Evolutionary conservation across 2,797 vertebrate species (phyloP), one percentile per base, ranked within the genome.

Genomic region (Peromyscus aztecus): DNA sequence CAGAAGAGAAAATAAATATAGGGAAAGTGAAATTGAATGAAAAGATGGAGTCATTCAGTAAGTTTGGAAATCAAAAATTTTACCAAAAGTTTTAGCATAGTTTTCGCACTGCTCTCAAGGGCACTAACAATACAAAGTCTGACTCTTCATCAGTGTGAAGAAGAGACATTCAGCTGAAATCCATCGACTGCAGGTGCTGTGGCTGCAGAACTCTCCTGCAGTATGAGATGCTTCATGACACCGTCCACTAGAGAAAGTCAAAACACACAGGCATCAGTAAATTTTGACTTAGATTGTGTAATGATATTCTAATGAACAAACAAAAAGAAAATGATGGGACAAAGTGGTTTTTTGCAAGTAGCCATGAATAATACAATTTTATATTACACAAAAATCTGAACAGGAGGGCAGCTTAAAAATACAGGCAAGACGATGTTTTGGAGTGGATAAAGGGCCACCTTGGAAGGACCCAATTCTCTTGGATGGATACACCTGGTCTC

Each of bases 191-290:
- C 90, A 98, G 98, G 43, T 96, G 97, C 93, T 34, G 94, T 92
- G 95, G 69, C 93, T 96, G 98, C 97, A 98, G 96, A 92, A 97
- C 95, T 97, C 31, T 73, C 95, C 93, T 96, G 94, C 97, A 94
- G 80, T 88, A 7, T 59, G 24, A 31, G 29, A 4, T 0, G 0
- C 37, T 57, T 98, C 98, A 99, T 91, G 98, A 98, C 97, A 99
- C 98, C 80, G 98, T 99, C 99, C 99, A 99, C 99, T 99, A 24
- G 59, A 93, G 97, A 90, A 98, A 83, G 97, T 91, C 88, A 83
- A 98, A 95, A 95, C 2, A 89, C 0, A 93, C 2, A 90, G 16
- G 86, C 43, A 80, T 88, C 46, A 92, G 37, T 81, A 76, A 31
- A 67, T 71, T 77, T 71, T 81, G 55, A 77, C 40, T 81, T 52